These are phyloP conservation scores for Thinocorus orbignyianus DNA, from an alignment of 2,113 vertebrate genomes.

Conservation along the genomic window DNA sequence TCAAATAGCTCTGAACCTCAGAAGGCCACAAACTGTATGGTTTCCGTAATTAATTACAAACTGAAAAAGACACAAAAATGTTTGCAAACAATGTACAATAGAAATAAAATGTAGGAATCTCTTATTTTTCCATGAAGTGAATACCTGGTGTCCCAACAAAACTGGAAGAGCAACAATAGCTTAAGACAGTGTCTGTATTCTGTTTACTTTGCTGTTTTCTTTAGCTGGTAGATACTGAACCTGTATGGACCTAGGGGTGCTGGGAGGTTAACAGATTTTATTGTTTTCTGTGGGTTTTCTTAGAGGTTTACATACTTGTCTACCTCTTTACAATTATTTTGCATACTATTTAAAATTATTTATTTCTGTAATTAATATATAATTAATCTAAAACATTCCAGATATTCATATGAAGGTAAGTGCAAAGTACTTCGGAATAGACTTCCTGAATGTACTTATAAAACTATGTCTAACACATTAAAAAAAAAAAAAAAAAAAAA, in stretches of 20 bases:
- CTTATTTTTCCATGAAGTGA: not conserved
- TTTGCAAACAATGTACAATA: not conserved
- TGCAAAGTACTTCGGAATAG: not conserved
- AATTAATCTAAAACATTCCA: not conserved
- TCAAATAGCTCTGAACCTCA: not conserved
- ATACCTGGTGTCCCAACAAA: not conserved
- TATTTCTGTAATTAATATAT: not conserved
- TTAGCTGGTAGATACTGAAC: not conserved
- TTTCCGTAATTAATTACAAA: not conserved
- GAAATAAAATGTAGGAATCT: not conserved
- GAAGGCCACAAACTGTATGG: not conserved
- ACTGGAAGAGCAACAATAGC: not conserved
- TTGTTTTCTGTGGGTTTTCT: not conserved
- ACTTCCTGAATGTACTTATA: not conserved
- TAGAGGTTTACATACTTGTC: not conserved
- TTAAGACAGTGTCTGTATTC: not conserved
- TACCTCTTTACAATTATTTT: not conserved
- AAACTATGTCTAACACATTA: not conserved
- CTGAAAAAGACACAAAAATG: not conserved
- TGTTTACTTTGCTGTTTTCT: not conserved
- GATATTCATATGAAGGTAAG: not conserved
- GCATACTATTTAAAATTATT: not conserved
- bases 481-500: not conserved
- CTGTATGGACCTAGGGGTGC: not conserved
- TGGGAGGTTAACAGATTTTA: not conserved